Evolutionary conservation across 2,888 invertebrate species (phyloP).

Genomic region (Plusia festucae): DNA sequence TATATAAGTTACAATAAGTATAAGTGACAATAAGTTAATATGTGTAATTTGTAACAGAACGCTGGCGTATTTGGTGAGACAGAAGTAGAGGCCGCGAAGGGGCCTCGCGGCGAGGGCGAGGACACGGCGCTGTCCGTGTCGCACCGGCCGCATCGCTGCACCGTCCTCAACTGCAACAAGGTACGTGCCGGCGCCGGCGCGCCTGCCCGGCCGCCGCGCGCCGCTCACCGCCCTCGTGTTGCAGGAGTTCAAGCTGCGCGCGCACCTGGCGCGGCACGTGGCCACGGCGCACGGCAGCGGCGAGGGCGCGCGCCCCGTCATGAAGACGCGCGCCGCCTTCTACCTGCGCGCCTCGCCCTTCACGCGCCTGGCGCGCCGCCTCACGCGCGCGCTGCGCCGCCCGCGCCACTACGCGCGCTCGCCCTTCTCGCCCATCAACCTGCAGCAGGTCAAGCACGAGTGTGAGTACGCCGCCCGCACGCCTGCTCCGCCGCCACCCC

Average conservation of each 20-base stretch:
- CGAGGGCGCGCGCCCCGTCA: constrained; percentile 94
- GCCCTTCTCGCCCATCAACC: constrained; percentile 94
- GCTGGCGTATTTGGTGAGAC: constrained; percentile 85
- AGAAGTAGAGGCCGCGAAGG: constrained; percentile 79
- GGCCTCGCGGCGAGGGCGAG: constrained; percentile 79
- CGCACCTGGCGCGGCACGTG: constrained; percentile 97
- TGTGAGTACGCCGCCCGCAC: constrained; percentile 89
- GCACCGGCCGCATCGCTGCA: constrained; percentile 96
- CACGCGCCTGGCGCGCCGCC: constrained; percentile 96
- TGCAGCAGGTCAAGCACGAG: constrained; percentile 95
- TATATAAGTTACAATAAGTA: too few species aligned
- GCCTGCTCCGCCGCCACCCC: too few species aligned
- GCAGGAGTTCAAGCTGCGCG: constrained; percentile 97
- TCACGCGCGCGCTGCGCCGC: constrained; percentile 94
- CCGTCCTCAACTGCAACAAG: constrained; percentile 97
- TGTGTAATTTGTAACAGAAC: constrained; percentile 67
- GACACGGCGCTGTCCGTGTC: constrained; percentile 88
- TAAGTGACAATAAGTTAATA: background rate
- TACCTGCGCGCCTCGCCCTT: constrained; percentile 97
- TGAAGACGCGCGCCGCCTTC: constrained; percentile 99
- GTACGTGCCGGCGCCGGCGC: constrained; percentile 57
- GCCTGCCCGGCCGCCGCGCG: background rate
- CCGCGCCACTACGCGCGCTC: constrained; percentile 96
- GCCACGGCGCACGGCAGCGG: constrained; percentile 96
- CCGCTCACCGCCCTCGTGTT: constrained; percentile 2